Base-by-base conservation (phyloP, 2,113 vertebrate genomes). In the Tupaia tana region DNA sequence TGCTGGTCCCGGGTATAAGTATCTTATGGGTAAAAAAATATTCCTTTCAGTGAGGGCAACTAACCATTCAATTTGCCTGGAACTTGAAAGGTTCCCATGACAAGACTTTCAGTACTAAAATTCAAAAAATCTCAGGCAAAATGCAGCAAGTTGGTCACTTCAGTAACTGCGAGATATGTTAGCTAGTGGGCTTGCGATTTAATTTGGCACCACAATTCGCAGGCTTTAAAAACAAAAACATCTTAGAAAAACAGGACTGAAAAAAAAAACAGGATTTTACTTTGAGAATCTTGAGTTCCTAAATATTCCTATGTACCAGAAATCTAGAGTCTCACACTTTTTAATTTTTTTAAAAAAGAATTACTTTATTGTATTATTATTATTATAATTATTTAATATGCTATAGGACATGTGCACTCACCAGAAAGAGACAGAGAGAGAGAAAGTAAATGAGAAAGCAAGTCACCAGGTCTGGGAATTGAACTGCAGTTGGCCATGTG, bases 281-380 rank as follows among this genome's bases (percentile, higher is more conserved):
- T 89, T 66, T 75, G 59, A 85, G 63, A 96, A 81, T 54, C 19
- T 75, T 58, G 29, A 93, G 25, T 29, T 88, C 58, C 64, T 85
- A 90, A 92, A 59, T 20, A 8, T 6, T 25, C 25, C 70, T 86
- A 24, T 25, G 9, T 81, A 54, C 58, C 29, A 86, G 73, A 93
- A 91, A 86, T 29, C 52, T 77, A 52, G 69, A 15, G 8, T 54
- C 86, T 81, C 63, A 31, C 54, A 77, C 52, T 59, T 69, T 14
- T 79, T 71, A 89, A 75, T n/a, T 43, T 43, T 43, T 43, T 43
- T 43, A 43, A 43, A 43, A 43, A 43, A 43, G 43, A 43, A 43
- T 43, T 43, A 43, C 43, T 43, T 43, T 43, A 43, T 43, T 43
- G 43, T 43, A 43, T 43, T 43, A 43, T 43, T 43, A 43, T 43